Evolutionary conservation across 2,797 vertebrate genomes (phyloP), one percentile per base, ranked within the genome.

Genomic region (Melanotaenia trifasciata): DNA sequence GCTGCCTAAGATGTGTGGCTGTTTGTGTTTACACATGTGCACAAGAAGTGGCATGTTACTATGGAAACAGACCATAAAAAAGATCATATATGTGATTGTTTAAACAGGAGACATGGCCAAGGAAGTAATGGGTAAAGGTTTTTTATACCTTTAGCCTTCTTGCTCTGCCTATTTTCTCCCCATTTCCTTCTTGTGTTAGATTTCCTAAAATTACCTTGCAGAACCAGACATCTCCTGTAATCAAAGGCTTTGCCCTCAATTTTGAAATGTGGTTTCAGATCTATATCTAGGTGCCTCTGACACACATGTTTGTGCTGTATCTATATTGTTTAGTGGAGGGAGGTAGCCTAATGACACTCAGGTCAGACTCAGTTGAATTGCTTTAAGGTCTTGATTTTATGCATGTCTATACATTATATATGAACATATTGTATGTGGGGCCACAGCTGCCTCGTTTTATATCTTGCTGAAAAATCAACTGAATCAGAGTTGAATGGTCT

Each of bases 211-310:
- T 83, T 67, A 33, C 67, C 67, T 74, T 4, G n/a, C 43, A 58
- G 58, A 64, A 65, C 24, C 62, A 54, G 28, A 47, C 59, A 28
- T 77, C 74, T 70, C 66, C 16, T 28, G 8, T 61, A 85, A 88
- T 87, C 81, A 84, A 80, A 86, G 75, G 69, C 76, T 83, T 63
- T 80, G 76, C 73, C 70, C 86, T 87, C 78, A 83, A 82, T 88
- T 80, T 85, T 65, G n/a, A 50, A 57, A 40, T 30, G 51, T 54
- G 66, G 30, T 76, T 76, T 76, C 35, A 58, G 59, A 76, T 69
- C 43, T 74, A 33, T 69, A 63, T 67, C 35, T 28, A 22, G 38
- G 59, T 32, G 53, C 30, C 61, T 72, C 9, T 64, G 81, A 76
- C 26, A 24, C 73, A 63, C 43, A 4, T 10, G 53, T 47, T 57